phyloP scores from a whole-genome alignment of 1,140 invertebrate genomes.

The Drosophila athabasca region DNA sequence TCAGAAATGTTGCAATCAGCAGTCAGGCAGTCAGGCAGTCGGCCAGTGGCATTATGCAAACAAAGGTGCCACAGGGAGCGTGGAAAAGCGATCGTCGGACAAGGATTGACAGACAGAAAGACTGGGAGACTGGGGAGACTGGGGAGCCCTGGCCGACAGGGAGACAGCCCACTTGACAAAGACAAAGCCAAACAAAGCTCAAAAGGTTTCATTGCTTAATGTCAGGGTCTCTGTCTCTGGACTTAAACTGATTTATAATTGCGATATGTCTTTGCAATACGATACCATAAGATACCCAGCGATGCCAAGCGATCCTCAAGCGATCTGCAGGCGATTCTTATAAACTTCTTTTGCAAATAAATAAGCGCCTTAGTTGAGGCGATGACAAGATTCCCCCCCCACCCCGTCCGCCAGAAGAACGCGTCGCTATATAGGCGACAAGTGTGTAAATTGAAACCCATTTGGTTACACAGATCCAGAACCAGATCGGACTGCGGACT shows the following conservation, averaged over 20 bases:
- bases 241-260: slow-evolving; percentile 80
- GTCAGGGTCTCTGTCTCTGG: slow-evolving; percentile 60
- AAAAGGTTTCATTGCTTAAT: slow-evolving; percentile 81
- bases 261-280: slow-evolving; percentile 60
- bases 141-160: slow-evolving; percentile 9
- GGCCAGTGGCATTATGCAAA: slow-evolving; percentile 52
- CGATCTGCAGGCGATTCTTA: slow-evolving; percentile 17
- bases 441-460: slow-evolving; percentile 78
- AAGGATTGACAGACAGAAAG: slow-evolving; percentile 58
- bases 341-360: slow-evolving; percentile 64
- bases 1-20: slow-evolving; percentile 68
- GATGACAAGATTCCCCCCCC: slow-evolving; percentile 51
- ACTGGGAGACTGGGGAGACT: neutral
- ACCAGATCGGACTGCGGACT: slow-evolving; percentile 18
- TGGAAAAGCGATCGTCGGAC: slow-evolving; percentile 59
- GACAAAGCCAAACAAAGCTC: slow-evolving; percentile 77
- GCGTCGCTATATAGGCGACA: slow-evolving; percentile 47
- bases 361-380: slow-evolving; percentile 76
- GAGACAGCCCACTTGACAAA: slow-evolving; percentile 68
- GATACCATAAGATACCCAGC: slow-evolving; percentile 32
- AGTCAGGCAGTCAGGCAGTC: slow-evolving; percentile 18
- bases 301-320: neutral
- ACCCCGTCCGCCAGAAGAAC: slow-evolving; percentile 6
- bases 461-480: slow-evolving; percentile 33
- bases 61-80: slow-evolving; percentile 77